phyloP scores from a whole-genome alignment of 2,113 vertebrate genomes.

The Naja naja region DNA sequence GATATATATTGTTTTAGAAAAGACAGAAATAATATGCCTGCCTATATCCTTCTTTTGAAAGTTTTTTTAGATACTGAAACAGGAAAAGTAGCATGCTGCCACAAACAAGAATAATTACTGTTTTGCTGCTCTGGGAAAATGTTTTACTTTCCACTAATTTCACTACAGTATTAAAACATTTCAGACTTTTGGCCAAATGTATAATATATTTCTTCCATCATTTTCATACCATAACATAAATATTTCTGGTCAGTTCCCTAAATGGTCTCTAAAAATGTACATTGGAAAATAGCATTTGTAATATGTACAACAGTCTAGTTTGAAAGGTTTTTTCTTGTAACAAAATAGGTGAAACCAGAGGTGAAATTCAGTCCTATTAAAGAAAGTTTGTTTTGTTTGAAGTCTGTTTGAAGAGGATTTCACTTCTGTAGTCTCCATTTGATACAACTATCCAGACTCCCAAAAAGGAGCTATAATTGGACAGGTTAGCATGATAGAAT shows the following conservation, averaged over 20 bases:
- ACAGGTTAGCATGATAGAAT: neutral
- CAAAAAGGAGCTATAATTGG: fast-evolving
- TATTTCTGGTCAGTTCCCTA: neutral
- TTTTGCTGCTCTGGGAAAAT: neutral
- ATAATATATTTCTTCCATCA: neutral
- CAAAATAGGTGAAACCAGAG: neutral
- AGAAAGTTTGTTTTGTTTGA: constrained; percentile 1
- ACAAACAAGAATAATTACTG: neutral
- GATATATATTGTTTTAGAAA: neutral
- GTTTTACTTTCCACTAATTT: neutral
- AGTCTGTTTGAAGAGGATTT: constrained; percentile 25
- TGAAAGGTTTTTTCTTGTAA: neutral
- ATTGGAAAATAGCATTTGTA: neutral
- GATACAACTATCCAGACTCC: neutral
- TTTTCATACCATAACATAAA: neutral
- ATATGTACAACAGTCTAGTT: neutral
- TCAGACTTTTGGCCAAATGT: neutral
- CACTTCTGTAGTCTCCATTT: neutral
- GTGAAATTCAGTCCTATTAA: constrained; percentile 34
- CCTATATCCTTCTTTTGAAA: neutral
- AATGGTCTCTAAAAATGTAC: neutral
- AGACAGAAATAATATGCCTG: no score
- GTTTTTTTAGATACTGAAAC: neutral
- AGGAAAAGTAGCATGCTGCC: neutral
- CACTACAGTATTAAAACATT: neutral